Conservation (phyloP, 1,140 invertebrate species). For the Meloidogyne chitwoodi region DNA sequence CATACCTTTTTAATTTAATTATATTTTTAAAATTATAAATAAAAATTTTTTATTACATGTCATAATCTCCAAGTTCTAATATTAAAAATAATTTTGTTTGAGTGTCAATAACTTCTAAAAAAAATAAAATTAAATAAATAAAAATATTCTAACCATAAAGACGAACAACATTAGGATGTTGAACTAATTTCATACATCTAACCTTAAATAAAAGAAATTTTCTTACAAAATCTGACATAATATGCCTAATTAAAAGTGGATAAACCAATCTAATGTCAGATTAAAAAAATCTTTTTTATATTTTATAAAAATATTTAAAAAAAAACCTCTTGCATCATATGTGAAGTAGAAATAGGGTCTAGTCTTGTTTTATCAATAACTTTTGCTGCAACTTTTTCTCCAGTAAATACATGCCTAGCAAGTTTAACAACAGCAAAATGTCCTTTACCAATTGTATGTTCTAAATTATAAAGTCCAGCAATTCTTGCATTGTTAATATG, state of each 20-base stretch:
- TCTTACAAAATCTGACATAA: neutral
- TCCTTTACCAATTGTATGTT: slow-evolving; percentile 58
- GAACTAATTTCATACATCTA: slow-evolving; percentile 95
- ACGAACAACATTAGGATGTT: slow-evolving; percentile 94
- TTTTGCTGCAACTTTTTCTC: slow-evolving; percentile 84
- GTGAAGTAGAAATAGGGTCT: slow-evolving; percentile 88
- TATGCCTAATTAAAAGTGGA: neutral
- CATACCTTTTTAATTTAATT: slow-evolving; percentile 1
- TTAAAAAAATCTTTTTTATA: neutral
- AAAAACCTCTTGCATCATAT: slow-evolving; percentile 81
- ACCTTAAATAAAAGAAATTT: slow-evolving; percentile 61
- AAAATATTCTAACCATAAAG: slow-evolving; percentile 72
- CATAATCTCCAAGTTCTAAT: slow-evolving; percentile 94
- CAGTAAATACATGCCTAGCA: slow-evolving; percentile 95
- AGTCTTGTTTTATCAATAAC: slow-evolving; percentile 96
- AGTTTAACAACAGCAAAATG: slow-evolving; percentile 97
- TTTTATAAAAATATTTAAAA: neutral
- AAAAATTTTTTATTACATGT: slow-evolving; percentile 69
- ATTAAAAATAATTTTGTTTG: slow-evolving; percentile 72
- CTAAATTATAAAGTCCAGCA: slow-evolving; percentile 57
- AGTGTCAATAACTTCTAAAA: slow-evolving; percentile 89
- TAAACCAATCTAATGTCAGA: no score
- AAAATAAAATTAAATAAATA: neutral
- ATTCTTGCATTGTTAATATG: slow-evolving; percentile 44
- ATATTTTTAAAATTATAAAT: slow-evolving; percentile 69